These are phyloP conservation scores for Osmoderma eremita DNA, from an alignment of 2,888 invertebrate species.

Conservation along the genomic window DNA sequence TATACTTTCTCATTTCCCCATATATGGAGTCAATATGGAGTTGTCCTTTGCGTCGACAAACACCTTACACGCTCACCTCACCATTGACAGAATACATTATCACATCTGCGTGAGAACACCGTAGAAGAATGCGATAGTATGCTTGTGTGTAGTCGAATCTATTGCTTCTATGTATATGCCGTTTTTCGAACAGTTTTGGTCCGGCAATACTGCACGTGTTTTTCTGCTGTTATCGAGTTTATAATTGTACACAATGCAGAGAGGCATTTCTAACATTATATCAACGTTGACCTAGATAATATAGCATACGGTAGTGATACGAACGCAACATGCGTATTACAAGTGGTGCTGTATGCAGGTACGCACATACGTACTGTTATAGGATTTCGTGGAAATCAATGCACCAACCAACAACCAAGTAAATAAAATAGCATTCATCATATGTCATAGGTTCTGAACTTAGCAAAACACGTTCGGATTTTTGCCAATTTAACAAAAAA, in stretches of 20 bases:
- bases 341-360: not conserved
- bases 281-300: conserved; percentile 22
- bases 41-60: conserved; percentile 47
- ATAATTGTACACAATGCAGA: conserved; percentile 7
- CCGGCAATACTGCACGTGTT: conserved; percentile 31
- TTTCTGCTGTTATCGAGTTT: conserved; percentile 18
- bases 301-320: too few relatives aligned
- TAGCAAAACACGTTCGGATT: not conserved
- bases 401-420: conserved; percentile 16
- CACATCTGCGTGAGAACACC: conserved; percentile 47
- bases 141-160: conserved; percentile 19
- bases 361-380: conserved; percentile 6
- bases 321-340: not conserved
- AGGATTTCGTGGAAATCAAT: conserved; percentile 18
- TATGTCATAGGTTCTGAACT: conserved; percentile 6
- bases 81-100: conserved; percentile 47
- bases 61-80: conserved; percentile 44
- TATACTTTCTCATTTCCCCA: conserved; percentile 50
- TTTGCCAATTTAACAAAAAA: too few relatives aligned
- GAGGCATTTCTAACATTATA: conserved; percentile 20
- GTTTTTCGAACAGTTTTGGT: conserved; percentile 11
- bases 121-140: conserved; percentile 42
- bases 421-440: conserved; percentile 9
- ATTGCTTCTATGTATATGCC: conserved; percentile 21
- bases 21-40: conserved; percentile 50